A percentile compares a stretch with the other conserved stretches of the same genome.
phyloP scores from a whole-genome alignment of 1,140 invertebrate species.

The Drosophila mayri region DNA sequence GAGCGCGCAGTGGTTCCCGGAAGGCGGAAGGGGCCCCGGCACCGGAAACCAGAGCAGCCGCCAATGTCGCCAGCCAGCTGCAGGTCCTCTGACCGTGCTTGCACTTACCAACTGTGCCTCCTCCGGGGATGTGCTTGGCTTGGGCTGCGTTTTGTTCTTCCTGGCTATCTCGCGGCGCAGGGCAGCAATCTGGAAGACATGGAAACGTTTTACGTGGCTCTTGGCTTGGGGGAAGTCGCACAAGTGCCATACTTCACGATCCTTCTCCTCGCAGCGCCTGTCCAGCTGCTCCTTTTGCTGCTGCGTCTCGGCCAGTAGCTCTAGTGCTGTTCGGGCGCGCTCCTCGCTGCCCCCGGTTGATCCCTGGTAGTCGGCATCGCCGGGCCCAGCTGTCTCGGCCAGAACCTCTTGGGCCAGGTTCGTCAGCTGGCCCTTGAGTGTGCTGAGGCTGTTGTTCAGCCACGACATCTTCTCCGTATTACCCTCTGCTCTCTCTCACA shows the following conservation, averaged over 20 bases:
- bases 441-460: slow-evolving; percentile 91
- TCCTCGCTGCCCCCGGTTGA: slow-evolving; percentile 32
- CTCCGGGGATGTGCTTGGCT: slow-evolving; percentile 4
- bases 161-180: slow-evolving; percentile 69
- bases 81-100: slow-evolving; percentile 13
- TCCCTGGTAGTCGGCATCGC: slow-evolving; percentile 73
- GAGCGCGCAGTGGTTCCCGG: slow-evolving; percentile 25
- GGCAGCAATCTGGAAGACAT: slow-evolving; percentile 60
- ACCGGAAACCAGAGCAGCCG: slow-evolving; percentile 15
- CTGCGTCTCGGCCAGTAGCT: slow-evolving; percentile 86
- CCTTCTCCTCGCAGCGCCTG: slow-evolving; percentile 87
- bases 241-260: slow-evolving; percentile 87
- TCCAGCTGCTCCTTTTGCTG: slow-evolving; percentile 87
- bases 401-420: slow-evolving; percentile 90
- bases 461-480: slow-evolving; percentile 88
- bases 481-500: slow-evolving; percentile 17
- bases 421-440: slow-evolving; percentile 90
- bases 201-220: background rate
- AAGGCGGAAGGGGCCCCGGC: slow-evolving; percentile 11
- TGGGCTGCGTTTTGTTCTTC: slow-evolving; percentile 45
- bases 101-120: slow-evolving; percentile 35
- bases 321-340: slow-evolving; percentile 51
- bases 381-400: slow-evolving; percentile 86
- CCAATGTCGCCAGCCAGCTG: slow-evolving; percentile 5
- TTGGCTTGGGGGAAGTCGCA: slow-evolving; percentile 29